A percentile compares a stretch with the other conserved stretches of the same genome.
Evolutionary conservation across 2,113 vertebrate species (phyloP).

Genomic region (Leucoraja erinaceus): DNA sequence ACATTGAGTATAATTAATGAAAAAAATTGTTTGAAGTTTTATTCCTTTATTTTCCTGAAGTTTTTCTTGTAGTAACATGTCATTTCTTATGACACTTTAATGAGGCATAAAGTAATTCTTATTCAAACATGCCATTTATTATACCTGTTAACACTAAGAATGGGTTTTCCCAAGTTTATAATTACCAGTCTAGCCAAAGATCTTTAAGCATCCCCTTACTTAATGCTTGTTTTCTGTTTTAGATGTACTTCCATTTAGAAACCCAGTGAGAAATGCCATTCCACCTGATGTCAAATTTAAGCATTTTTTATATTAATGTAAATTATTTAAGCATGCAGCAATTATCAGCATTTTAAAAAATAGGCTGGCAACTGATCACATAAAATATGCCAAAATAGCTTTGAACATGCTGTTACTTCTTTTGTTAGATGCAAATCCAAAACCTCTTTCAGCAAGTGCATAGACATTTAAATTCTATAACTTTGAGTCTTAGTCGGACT

Average conservation of each 20-base stretch:
- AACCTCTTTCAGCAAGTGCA: background rate
- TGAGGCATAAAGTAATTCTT: background rate
- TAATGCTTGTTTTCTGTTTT: background rate
- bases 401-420: slow-evolving; percentile 1
- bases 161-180: background rate
- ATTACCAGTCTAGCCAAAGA: background rate
- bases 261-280: background rate
- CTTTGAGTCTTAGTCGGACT: slow-evolving; percentile 45
- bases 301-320: background rate
- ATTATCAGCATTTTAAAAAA: slow-evolving; percentile 10
- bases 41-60: background rate
- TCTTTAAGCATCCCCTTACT: background rate
- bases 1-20: background rate
- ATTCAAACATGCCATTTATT: background rate
- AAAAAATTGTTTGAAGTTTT: background rate
- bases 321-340: background rate
- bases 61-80: background rate
- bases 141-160: background rate
- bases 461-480: slow-evolving; percentile 40
- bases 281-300: background rate
- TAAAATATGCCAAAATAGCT: background rate
- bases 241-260: background rate
- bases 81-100: background rate
- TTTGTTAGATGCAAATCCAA: background rate
- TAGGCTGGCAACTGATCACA: background rate